Percentiles rank a stretch among this genome's conserved stretches.
phyloP scores from a whole-genome alignment of 2,113 vertebrate genomes.

The Chamaetylas fuelleborni region DNA sequence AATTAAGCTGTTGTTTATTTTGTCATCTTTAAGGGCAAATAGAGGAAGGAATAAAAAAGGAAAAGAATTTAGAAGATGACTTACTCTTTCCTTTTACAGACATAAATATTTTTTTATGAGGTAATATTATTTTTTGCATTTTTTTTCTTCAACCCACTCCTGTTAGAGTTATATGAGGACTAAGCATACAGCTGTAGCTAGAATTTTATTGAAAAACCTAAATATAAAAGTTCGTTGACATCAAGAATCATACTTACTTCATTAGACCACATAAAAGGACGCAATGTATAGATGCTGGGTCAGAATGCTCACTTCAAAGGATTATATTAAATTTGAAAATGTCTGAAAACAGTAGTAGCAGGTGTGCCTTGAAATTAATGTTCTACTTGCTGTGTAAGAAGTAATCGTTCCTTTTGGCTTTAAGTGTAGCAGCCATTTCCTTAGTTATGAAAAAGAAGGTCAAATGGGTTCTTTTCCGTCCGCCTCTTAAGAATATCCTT shows the following conservation, averaged over 20 bases:
- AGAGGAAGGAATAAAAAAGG: neutral
- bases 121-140: neutral
- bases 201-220: constrained; percentile 1
- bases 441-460: neutral
- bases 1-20: neutral
- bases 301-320: neutral
- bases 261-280: neutral
- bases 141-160: neutral
- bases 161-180: neutral
- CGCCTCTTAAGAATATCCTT: neutral
- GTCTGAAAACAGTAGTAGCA: neutral
- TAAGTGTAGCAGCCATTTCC: neutral
- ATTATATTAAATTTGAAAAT: neutral
- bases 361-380: neutral
- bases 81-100: neutral
- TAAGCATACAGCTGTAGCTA: neutral
- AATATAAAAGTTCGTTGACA: neutral
- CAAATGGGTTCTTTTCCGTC: neutral
- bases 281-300: neutral
- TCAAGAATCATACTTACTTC: neutral
- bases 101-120: neutral
- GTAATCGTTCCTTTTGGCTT: neutral
- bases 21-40: neutral
- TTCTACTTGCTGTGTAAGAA: neutral
- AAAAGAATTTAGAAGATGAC: neutral